Conservation (phyloP, 1,140 invertebrate genomes). For the Nasonia vitripennis region DNA sequence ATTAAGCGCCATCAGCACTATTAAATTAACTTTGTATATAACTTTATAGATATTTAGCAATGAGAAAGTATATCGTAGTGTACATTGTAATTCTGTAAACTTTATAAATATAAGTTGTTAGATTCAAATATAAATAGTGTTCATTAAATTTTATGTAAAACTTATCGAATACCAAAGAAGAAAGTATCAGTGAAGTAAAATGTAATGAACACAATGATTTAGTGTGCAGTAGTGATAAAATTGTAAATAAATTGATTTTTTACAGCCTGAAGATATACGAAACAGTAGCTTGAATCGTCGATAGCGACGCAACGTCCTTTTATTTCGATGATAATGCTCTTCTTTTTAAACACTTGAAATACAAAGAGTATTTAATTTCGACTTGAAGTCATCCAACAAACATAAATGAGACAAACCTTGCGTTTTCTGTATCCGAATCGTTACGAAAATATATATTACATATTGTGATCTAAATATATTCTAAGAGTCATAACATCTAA, state of each 20-base stretch:
- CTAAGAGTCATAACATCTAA: too few relatives aligned
- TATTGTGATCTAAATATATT: too few relatives aligned
- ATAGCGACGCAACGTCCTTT: neutral
- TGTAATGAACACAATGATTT: constrained; percentile 8
- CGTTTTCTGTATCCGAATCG: too few relatives aligned
- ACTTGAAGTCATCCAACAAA: neutral
- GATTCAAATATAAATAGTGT: constrained; percentile 6
- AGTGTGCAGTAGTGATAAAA: neutral
- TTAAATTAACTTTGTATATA: constrained; percentile 48
- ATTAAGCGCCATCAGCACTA: constrained; percentile 30
- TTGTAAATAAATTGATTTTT: constrained; percentile 10
- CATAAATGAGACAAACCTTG: too few relatives aligned
- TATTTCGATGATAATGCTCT: too few relatives aligned
- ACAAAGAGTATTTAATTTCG: too few relatives aligned
- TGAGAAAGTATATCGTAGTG: constrained; percentile 20
- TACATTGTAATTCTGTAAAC: constrained; percentile 43
- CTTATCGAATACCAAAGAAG: constrained; percentile 14
- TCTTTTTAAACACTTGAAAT: too few relatives aligned
- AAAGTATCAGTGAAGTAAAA: constrained; percentile 14
- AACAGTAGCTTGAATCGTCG: neutral
- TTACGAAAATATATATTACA: too few relatives aligned
- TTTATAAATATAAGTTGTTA: constrained; percentile 36
- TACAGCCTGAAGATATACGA: neutral
- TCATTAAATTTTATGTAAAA: constrained; percentile 34
- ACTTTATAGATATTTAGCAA: constrained; percentile 29